Evolutionary conservation across 1,140 invertebrate genomes (phyloP), one percentile per base, ranked within the genome.

Genomic region (Lepidurus apus): DNA sequence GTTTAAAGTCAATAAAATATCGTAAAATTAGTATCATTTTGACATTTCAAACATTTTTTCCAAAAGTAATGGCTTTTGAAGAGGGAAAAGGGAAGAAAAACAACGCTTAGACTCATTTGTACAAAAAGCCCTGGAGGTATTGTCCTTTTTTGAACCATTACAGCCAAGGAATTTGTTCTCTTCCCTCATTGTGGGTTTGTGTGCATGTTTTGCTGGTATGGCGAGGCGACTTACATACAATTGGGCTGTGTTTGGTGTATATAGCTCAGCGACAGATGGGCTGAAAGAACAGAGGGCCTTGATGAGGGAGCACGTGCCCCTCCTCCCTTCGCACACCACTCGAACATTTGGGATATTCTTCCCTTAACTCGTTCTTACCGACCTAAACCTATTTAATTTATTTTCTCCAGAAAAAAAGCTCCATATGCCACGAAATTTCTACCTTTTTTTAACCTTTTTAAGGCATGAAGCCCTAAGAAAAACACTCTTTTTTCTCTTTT

Each of bases 281-380:
- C 53, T 34, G 34, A 34, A 65, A 65, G 53, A 65, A 65, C 17
- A 65, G 53, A 13, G 17, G 17, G 21, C 53, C 17, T n/a, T 21
- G 53, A 65, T 65, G 53, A 65, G 8, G 21, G 53, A 65, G 53
- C 53, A 65, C 53, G 53, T 65, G 53, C 53, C 53, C 53, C 21
- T 65, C 53, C 34, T 34, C 34, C 34, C 34, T 34, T 34, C 34
- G 34, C 4, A 34, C 34, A 34, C 34, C 34, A 34, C 34, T 34
- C 34, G 34, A 34, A 34, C 34, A 34, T 34, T 34, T 34, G 34
- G 34, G 34, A 34, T 34, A 34, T 34, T 34, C 34, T 34, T 34
- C 34, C 34, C 4, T 34, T 4, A 34, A 34, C 34, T 34, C 34
- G 34, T 34, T 34, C 3, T 34, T 34, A 34, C 34, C 34, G 34